Evolutionary conservation across 1,140 invertebrate species (phyloP).

Genomic region (Bicyclus anynana): DNA sequence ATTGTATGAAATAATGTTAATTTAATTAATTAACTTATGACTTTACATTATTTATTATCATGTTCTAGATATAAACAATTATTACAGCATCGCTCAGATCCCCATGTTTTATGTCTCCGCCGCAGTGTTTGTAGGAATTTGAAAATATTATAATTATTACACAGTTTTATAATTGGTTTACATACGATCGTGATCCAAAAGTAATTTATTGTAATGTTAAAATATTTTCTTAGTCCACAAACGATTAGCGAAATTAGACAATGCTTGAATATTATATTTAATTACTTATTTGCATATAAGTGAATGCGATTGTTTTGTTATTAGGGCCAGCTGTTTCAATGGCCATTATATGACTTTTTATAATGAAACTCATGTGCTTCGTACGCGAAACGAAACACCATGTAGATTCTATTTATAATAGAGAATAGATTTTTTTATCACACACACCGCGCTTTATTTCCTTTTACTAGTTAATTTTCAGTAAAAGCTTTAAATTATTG

Average conservation of each 20-base stretch:
- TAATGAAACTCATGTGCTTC: constrained; percentile 34
- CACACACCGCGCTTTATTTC: constrained; percentile 10
- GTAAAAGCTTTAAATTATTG: constrained; percentile 53
- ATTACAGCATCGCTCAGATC: no score
- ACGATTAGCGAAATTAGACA: constrained; percentile 21
- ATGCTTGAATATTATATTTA: constrained; percentile 22
- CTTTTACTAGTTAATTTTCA: constrained; percentile 11
- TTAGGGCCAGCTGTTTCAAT: constrained; percentile 38
- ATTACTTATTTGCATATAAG: constrained; percentile 15
- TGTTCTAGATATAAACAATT: no score
- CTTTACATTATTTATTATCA: no score
- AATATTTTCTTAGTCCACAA: constrained; percentile 24
- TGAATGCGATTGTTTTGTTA: constrained; percentile 14
- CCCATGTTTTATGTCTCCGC: constrained; percentile 4
- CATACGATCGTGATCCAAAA: neutral
- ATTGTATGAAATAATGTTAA: no score
- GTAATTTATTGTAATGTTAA: constrained; percentile 8
- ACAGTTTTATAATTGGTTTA: neutral
- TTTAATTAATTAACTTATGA: no score
- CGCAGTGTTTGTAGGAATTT: constrained; percentile 6
- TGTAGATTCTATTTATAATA: constrained; percentile 28
- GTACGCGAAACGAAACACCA: constrained; percentile 28
- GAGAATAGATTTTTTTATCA: constrained; percentile 2
- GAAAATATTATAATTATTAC: constrained; percentile 11
- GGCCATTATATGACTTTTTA: constrained; percentile 19